A percentile compares a stretch with the other conserved stretches of the same genome.
These are phyloP conservation scores for Rhodeus uyekii DNA, from an alignment of 2,797 vertebrate genomes.

Conservation along the genomic window DNA sequence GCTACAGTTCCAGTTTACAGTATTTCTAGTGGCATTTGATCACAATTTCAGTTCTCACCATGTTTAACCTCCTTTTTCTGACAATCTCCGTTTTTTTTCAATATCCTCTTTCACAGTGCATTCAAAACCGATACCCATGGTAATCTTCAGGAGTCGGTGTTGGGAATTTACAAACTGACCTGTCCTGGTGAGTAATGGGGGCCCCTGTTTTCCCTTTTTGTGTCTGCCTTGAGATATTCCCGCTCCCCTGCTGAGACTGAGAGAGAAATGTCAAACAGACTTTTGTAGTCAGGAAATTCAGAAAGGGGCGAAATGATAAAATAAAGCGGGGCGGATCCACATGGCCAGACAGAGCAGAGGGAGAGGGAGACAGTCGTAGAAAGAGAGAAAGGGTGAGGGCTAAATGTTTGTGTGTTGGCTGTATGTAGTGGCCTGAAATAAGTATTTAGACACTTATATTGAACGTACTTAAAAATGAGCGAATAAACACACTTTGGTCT, in stretches of 20 bases:
- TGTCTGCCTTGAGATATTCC: conserved; percentile 33
- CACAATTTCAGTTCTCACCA: conserved; percentile 35
- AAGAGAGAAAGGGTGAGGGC: not conserved
- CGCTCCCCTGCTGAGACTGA: conserved; percentile 28
- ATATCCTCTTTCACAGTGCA: conserved; percentile 15
- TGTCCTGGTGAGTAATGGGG: conserved; percentile 35
- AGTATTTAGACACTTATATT: not conserved
- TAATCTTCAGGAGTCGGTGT: conserved; percentile 24
- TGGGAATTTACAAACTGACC: conserved; percentile 37
- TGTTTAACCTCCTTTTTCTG: conserved; percentile 36
- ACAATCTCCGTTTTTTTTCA: conserved; percentile 2
- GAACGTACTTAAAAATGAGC: not conserved
- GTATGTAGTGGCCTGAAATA: not conserved
- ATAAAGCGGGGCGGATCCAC: conserved; percentile 38
- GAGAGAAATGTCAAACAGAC: conserved; percentile 26
- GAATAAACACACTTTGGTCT: not conserved
- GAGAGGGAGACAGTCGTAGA: not conserved
- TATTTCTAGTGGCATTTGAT: conserved; percentile 12
- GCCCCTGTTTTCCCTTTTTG: conserved; percentile 24
- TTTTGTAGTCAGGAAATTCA: conserved; percentile 46
- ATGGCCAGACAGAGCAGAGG: not conserved
- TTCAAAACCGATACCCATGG: conserved; percentile 11
- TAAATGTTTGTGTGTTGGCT: not conserved
- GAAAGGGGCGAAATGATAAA: conserved; percentile 41
- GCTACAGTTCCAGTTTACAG: not conserved